Conservation (phyloP, 53 echinoderm and acorn worm genomes). For the Arbacia lixula region DNA sequence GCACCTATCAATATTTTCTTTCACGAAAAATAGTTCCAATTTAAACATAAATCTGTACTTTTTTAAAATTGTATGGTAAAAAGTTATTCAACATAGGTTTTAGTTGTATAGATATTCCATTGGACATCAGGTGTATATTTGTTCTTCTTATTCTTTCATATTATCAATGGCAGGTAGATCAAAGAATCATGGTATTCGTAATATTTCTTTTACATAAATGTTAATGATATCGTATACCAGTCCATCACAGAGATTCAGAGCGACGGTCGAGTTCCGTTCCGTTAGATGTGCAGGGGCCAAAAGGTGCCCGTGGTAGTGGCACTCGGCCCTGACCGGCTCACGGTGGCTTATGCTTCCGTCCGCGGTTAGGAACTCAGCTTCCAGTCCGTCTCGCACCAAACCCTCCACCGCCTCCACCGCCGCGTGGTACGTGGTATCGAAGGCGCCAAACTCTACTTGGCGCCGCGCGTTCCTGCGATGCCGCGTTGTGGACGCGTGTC, state of each 20-base stretch:
- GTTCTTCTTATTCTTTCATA: too few species aligned
- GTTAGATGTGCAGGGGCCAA: neutral
- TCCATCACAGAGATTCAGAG: slow-evolving; percentile 77
- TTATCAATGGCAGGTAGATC: too few species aligned
- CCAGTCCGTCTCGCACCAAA: slow-evolving; percentile 34
- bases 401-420: slow-evolving; percentile 2
- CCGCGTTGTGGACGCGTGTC: neutral
- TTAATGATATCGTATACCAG: too few species aligned
- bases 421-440: slow-evolving; percentile 26
- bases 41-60: too few species aligned
- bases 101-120: too few species aligned
- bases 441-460: slow-evolving; percentile 37
- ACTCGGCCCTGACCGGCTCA: slow-evolving; percentile 1
- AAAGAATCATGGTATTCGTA: too few species aligned
- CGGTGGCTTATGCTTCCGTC: slow-evolving; percentile 23
- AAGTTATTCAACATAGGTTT: too few species aligned
- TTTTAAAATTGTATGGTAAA: too few species aligned
- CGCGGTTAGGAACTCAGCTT: slow-evolving; percentile 35
- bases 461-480: neutral
- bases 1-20: too few species aligned
- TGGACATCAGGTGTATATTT: too few species aligned
- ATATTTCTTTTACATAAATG: too few species aligned
- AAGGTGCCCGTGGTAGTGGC: slow-evolving; percentile 33
- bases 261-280: slow-evolving; percentile 57
- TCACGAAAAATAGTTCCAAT: too few species aligned